Base-by-base conservation (phyloP, 2,888 invertebrate species). In the Psylliodes chrysocephalus region DNA sequence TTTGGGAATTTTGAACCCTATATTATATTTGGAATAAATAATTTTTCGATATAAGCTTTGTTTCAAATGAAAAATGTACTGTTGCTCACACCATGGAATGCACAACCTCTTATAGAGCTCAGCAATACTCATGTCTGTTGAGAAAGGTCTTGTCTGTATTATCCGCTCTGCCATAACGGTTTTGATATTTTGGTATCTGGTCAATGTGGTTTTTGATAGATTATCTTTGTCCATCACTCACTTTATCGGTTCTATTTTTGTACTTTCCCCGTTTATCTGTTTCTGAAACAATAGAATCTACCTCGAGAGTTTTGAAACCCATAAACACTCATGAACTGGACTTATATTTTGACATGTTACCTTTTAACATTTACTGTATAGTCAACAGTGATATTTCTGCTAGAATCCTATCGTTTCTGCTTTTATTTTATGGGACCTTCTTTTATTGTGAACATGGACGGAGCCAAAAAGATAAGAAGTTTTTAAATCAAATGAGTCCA, bases 311-410 rank as follows among this genome's bases (percentile, higher is more conserved):
- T 55, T 42, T 63, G 55, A 22, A 65, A 38, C n/a, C n/a, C n/a
- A n/a, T 66, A 65, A 44, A 67, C 55, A n/a, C n/a, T 42, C 44
- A 65, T 47, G 30, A 67, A 64, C 40, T 67, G 61, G 1, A 30
- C 38, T 33, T 64, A 67, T 46, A 61, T 33, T 25, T 18, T 47
- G 2, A 59, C 25, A 44, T 22, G 30, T 59, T 51, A 14, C 25
- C 53, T 59, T 28, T 59, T 22, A 59, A 59, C 52, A 59, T 51
- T 63, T 8, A 57, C 19, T n/a, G n/a, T n/a, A n/a, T n/a, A n/a
- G 4, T 25, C 25, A 25, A 7, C 25, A 25, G 4, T 25, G 7
- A 25, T 5, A 4, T 5, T 4, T 7, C 25, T 25, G 7, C 25
- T 25, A 25, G 25, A 25, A 25, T 25, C 5, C 25, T 7, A 4